Percentiles rank a stretch among this genome's conserved stretches.
These are phyloP conservation scores for Macrotis lagotis DNA, from an alignment of 2,113 vertebrate genomes.

Conservation along the genomic window DNA sequence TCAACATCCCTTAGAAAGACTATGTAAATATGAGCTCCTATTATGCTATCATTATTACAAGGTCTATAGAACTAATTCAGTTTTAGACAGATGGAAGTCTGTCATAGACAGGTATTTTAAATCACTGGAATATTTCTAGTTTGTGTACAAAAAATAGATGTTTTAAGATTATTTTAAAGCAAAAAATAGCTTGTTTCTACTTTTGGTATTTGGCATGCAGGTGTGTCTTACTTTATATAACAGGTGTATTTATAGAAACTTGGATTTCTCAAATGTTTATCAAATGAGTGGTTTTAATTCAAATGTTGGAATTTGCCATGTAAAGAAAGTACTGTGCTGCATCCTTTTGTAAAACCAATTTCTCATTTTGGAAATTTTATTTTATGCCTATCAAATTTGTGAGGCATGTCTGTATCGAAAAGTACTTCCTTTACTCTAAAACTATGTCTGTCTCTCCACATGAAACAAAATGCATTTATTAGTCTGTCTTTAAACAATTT, in stretches of 20 bases:
- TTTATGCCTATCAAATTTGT: neutral
- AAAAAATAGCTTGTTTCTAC: neutral
- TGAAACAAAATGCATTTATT: neutral
- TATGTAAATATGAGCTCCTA: neutral
- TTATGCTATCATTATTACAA: neutral
- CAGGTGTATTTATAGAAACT: neutral
- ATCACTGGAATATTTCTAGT: neutral
- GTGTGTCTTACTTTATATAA: neutral
- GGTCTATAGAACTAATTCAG: neutral
- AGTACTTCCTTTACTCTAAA: neutral
- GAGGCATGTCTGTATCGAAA: neutral
- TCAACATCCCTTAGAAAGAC: neutral
- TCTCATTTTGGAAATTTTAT: neutral
- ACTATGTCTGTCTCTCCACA: neutral
- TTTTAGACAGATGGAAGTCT: neutral
- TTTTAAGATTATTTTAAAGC: neutral
- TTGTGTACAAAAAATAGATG: neutral
- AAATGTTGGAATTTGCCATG: conserved; percentile 1
- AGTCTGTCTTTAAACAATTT: neutral
- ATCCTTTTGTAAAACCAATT: neutral
- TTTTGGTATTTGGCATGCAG: neutral
- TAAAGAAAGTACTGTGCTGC: neutral
- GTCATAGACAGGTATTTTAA: neutral
- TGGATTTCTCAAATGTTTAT: neutral
- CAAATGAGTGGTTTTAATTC: neutral